These are phyloP conservation scores for Hydractinia symbiolongicarpus DNA, from an alignment of 30 jellyfish, hydroid and myxozoan species.

Conservation along the genomic window DNA sequence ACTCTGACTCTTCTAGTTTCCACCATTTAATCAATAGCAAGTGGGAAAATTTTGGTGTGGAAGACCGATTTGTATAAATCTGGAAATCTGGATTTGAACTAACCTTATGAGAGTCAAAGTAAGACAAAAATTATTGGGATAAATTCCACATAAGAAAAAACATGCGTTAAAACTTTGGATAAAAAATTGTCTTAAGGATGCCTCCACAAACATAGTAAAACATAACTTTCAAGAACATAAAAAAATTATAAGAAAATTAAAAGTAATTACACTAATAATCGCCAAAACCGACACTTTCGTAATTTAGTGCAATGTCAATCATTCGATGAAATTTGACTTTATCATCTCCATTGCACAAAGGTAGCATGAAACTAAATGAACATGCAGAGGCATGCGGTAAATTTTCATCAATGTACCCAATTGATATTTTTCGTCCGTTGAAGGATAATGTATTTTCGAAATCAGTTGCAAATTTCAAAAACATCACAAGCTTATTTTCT, in stretches of 20 bases:
- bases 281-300: not conserved
- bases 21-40: not conserved
- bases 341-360: not conserved
- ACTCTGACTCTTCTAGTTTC: slow-evolving; percentile 9
- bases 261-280: not conserved
- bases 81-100: no score
- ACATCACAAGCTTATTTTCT: not conserved
- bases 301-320: not conserved
- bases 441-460: not conserved
- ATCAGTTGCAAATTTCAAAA: not conserved
- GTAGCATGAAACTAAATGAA: not conserved
- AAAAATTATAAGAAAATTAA: not conserved
- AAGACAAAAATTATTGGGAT: no score
- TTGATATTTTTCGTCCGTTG: not conserved
- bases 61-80: not conserved
- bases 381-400: slow-evolving; percentile 2
- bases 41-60: slow-evolving; percentile 13
- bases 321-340: not conserved
- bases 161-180: no score
- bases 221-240: not conserved
- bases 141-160: no score
- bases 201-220: no score
- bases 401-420: slow-evolving; percentile 2
- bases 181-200: no score
- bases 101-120: no score